Evolutionary conservation across 2,888 invertebrate genomes (phyloP).

Genomic region (Andrena praecox): DNA sequence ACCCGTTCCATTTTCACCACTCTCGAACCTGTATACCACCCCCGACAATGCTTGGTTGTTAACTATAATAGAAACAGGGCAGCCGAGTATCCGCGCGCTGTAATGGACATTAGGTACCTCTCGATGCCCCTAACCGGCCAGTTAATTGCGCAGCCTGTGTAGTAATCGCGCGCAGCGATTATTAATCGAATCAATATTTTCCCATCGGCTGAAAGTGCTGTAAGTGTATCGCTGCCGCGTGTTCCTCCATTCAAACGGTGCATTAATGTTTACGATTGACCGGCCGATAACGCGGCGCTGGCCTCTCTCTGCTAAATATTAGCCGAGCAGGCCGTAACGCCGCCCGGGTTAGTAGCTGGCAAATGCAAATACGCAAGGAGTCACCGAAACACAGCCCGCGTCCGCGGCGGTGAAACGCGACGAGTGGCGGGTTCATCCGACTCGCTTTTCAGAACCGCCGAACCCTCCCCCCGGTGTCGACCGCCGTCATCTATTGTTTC

Average conservation of each 20-base stretch:
- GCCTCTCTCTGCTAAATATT: constrained; percentile 36
- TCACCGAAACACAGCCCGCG: constrained; percentile 4
- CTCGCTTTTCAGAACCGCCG: constrained; percentile 64
- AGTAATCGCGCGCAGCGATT: constrained; percentile 8
- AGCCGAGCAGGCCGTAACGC: constrained; percentile 38
- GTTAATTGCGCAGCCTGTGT: no score
- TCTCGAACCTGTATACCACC: no score
- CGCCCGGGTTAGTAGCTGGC: constrained; percentile 41
- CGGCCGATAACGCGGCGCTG: constrained; percentile 11
- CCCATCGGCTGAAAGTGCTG: not conserved
- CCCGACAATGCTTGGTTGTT: no score
- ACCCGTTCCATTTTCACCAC: no score
- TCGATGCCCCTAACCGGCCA: not conserved
- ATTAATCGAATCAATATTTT: constrained; percentile 20
- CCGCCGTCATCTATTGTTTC: constrained; percentile 82
- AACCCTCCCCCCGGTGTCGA: constrained; percentile 25
- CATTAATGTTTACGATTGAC: not conserved
- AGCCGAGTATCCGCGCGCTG: not conserved
- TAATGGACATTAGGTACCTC: not conserved
- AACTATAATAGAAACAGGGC: not conserved
- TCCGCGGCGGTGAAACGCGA: constrained; percentile 16
- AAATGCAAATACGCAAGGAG: constrained; percentile 58
- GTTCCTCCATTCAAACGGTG: not conserved
- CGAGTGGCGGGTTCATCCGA: constrained; percentile 54
- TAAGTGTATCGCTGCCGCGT: not conserved